Conservation (phyloP, 1,140 invertebrate genomes). For the Nephotettix cincticeps region DNA sequence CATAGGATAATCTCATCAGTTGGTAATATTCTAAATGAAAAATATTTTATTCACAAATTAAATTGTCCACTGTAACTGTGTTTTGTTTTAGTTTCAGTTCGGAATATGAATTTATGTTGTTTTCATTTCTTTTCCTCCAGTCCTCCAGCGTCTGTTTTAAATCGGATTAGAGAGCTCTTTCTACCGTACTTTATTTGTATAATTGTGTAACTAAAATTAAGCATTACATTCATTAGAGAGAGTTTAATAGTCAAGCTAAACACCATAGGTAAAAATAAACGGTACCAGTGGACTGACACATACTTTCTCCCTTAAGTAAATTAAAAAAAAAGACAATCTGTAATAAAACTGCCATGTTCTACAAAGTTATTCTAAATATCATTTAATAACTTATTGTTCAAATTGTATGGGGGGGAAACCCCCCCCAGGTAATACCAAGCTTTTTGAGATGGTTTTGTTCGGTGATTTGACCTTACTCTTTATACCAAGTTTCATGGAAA, state of each 20-base stretch:
- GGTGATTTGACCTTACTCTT: too few relatives aligned
- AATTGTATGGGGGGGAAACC: too few relatives aligned
- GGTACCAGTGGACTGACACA: too few relatives aligned
- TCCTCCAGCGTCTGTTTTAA: not conserved
- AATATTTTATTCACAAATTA: conserved; percentile 9
- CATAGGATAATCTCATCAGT: not conserved
- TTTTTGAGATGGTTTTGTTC: too few relatives aligned
- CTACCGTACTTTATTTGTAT: not conserved
- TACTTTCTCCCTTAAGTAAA: too few relatives aligned
- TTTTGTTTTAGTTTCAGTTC: conserved; percentile 1
- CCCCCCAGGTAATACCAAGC: too few relatives aligned
- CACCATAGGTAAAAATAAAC: too few relatives aligned
- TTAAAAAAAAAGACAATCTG: too few relatives aligned
- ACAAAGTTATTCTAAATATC: too few relatives aligned
- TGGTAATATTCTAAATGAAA: conserved; percentile 1
- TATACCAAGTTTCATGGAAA: too few relatives aligned
- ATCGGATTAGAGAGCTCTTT: not conserved
- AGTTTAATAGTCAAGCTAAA: not conserved
- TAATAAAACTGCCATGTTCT: too few relatives aligned
- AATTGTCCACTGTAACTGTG: not conserved
- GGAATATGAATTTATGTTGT: conserved; percentile 1
- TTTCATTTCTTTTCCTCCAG: not conserved
- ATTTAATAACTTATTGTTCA: too few relatives aligned
- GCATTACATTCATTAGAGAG: not conserved
- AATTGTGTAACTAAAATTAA: not conserved